Base-by-base conservation (phyloP, 2,113 vertebrate genomes). In the Psilopogon haemacephalus region DNA sequence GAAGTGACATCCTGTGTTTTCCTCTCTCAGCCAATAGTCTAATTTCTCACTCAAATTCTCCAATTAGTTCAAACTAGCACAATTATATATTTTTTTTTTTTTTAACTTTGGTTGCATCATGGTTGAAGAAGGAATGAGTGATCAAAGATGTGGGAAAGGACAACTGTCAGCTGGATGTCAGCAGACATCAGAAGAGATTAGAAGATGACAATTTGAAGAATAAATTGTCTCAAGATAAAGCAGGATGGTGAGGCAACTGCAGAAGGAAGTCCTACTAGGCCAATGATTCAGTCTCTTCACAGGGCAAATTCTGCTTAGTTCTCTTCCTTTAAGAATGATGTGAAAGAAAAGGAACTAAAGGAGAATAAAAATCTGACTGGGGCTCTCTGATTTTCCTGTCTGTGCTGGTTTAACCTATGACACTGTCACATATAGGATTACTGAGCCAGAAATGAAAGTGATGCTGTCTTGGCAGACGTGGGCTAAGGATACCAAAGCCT, bases 391-490 rank as follows among this genome's bases (percentile, higher is more conserved):
- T 75, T 84, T 87, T 89, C 74, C 69, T 1, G 0, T 65, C 46
- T 44, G 42, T 44, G 42, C 42, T 44, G 42, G 42, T 44, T 16
- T 44, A 44, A 44, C 42, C 42, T 44, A 44, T 44, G 42, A 44
- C 42, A 44, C 15, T 44, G 42, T 44, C 42, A 71, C 83, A 90
- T 68, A 33, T 64, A 76, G 33, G 50, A 94, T 85, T 89, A 89
- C 50, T 77, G 70, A 91, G 69, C 60, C 60, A 93, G 88, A 91
- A 93, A 88, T 28, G 19, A 81, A 93, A 90, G 86, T 6, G 42
- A 85, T 64, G 65, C 38, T 90, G 63, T 59, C 68, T 59, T 79
- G 68, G 84, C 59, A 94, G 87, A 79, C 59, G 52, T 55, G 33
- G 89, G 60, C 79, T 69, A 95, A 94, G 82, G 84, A 74, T 87